These are phyloP conservation scores for Centroberyx gerrardi DNA, from an alignment of 2,797 vertebrate genomes.

Conservation along the genomic window DNA sequence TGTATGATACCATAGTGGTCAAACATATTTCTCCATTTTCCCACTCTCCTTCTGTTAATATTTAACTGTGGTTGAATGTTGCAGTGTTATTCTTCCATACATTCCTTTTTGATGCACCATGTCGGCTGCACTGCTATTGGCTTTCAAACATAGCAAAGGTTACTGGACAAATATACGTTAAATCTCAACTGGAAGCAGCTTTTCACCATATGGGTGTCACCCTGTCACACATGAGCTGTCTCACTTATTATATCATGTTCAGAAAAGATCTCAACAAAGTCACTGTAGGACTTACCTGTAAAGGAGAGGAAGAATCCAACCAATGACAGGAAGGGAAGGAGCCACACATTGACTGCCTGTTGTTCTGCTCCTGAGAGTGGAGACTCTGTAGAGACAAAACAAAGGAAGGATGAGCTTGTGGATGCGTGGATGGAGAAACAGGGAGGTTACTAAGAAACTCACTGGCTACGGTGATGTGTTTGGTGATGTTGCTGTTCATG, in stretches of 20 bases:
- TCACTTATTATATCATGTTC: not conserved
- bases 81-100: not conserved
- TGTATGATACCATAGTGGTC: not conserved
- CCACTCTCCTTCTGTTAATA: not conserved
- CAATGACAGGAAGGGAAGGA: constrained; percentile 53
- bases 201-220: not conserved
- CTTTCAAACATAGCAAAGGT: not conserved
- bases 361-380: constrained; percentile 37
- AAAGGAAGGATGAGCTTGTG: not conserved
- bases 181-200: too few species aligned
- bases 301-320: constrained; percentile 18
- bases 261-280: not conserved
- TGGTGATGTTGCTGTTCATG: constrained; percentile 55
- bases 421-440: not conserved
- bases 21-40: constrained; percentile 12
- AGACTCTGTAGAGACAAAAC: constrained; percentile 44
- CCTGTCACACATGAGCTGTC: not conserved
- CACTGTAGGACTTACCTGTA: constrained; percentile 24
- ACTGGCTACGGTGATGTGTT: constrained; percentile 62
- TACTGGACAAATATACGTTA: too few species aligned
- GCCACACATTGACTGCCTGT: constrained; percentile 15
- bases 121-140: not conserved
- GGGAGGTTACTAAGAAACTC: constrained; percentile 1
- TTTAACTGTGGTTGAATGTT: constrained; percentile 10
- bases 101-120: not conserved